A percentile compares a stretch with the other conserved stretches of the same genome.
Conservation (phyloP, 2,797 vertebrate genomes). For the Halcyon smyrnensis region DNA sequence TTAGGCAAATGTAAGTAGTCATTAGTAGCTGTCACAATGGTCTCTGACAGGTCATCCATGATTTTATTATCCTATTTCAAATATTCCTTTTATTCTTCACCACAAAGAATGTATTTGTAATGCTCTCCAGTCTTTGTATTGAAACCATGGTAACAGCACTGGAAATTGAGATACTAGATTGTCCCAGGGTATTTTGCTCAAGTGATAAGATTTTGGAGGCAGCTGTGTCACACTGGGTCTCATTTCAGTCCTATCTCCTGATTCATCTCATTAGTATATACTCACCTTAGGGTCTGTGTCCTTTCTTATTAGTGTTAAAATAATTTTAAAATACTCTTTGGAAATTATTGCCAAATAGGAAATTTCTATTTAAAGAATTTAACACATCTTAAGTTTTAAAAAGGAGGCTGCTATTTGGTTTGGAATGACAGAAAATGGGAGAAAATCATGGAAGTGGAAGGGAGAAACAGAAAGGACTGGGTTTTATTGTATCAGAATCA, state of each 20-base stretch:
- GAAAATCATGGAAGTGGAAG: neutral
- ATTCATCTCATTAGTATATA: slow-evolving; percentile 41
- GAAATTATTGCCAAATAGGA: neutral
- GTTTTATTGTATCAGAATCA: neutral
- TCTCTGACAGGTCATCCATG: slow-evolving; percentile 58
- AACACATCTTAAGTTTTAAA: neutral
- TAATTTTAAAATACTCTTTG: neutral
- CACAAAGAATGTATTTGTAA: slow-evolving; percentile 72
- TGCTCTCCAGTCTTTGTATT: slow-evolving; percentile 53
- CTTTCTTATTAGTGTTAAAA: slow-evolving; percentile 18
- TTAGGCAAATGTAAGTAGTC: slow-evolving; percentile 49
- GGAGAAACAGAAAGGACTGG: neutral
- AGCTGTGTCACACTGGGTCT: slow-evolving; percentile 30
- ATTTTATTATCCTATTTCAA: slow-evolving; percentile 74
- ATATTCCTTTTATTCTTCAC: slow-evolving; percentile 68
- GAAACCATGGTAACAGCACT: slow-evolving; percentile 82
- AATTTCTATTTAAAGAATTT: neutral
- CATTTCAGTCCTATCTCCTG: slow-evolving; percentile 46
- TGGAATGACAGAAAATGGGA: neutral
- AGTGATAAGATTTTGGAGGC: slow-evolving; percentile 49
- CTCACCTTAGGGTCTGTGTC: slow-evolving; percentile 41
- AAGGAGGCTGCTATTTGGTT: neutral
- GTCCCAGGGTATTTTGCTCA: slow-evolving; percentile 56
- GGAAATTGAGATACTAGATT: slow-evolving; percentile 72
- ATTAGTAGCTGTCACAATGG: slow-evolving; percentile 35